phyloP scores from a whole-genome alignment of 2,888 invertebrate species.

The Argyresthia goedartella region DNA sequence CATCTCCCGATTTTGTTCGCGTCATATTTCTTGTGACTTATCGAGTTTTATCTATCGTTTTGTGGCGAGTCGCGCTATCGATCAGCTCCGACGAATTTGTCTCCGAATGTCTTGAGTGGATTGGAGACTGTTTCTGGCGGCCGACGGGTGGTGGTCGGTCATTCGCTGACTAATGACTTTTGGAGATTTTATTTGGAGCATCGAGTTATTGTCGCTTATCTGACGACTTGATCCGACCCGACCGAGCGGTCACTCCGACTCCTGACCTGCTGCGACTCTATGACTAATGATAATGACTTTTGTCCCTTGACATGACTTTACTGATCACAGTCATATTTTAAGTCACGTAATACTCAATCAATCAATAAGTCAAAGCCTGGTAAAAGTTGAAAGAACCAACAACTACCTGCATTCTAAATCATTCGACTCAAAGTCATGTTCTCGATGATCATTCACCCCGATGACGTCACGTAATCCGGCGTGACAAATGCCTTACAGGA shows the following conservation, averaged over 20 bases:
- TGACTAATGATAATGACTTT: conserved; percentile 39
- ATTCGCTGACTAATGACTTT: conserved; percentile 53
- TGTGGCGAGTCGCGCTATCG: conserved; percentile 66
- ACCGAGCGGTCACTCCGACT: conserved; percentile 15
- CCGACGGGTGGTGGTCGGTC: conserved; percentile 36
- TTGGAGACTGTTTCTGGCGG: conserved; percentile 46
- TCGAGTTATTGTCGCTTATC: conserved; percentile 64
- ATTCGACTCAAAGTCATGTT: too few relatives aligned
- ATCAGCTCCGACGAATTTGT: conserved; percentile 66
- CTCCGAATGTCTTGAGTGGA: conserved; percentile 68
- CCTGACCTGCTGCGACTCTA: conserved; percentile 20
- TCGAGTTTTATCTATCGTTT: conserved; percentile 70
- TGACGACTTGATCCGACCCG: conserved; percentile 39
- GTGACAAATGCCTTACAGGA: conserved; percentile 16
- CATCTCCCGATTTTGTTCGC: conserved; percentile 71
- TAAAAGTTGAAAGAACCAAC: too few relatives aligned
- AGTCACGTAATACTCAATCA: too few relatives aligned
- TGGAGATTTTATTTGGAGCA: conserved; percentile 55
- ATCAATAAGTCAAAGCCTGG: too few relatives aligned
- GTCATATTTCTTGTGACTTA: conserved; percentile 70
- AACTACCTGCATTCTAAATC: too few relatives aligned
- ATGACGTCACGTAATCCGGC: conserved; percentile 13
- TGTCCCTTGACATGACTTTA: conserved; percentile 41
- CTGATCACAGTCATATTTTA: conserved; percentile 37
- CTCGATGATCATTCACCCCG: background rate